Evolutionary conservation across 1,140 invertebrate species (phyloP), one percentile per base, ranked within the genome.

Genomic region (Colletes gigas): DNA sequence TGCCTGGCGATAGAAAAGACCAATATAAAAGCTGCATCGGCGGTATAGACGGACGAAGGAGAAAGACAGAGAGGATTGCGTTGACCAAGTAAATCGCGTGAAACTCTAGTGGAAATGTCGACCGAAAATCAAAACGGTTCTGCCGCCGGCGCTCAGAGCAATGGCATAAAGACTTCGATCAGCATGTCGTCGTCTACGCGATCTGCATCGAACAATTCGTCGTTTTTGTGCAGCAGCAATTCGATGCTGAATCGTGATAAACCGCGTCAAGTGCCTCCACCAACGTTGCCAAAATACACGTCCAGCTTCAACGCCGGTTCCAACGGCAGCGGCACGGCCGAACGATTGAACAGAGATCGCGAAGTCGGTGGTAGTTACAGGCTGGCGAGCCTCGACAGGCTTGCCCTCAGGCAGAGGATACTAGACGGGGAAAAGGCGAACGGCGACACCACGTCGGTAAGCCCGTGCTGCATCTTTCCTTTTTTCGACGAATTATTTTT

Each of bases 321-420:
- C 55, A 94, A 94, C 72, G 90, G 93, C 60, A 92, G 92, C 92
- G 92, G 92, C 92, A 84, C 92, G 87, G 80, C 93, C 87, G 92
- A 95, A 80, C 93, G 92, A 62, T 86, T 93, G 88, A 84, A 92
- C 82, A 93, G 94, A 92, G 91, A 94, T 90, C 88, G 94, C 87
- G 93, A 95, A 81, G 93, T 94, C 60, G 95, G 95, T 41, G 94
- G 95, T 81, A 95, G 95, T 55, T 95, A 95, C 89, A 94, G 95
- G 54, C 92, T 96, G 75, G 95, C 96, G 17, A 96, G 96, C 88
- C 93, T 96, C 14, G 96, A 96, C 88, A 94, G 96, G 85, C 93
- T 97, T 81, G 96, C 96, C 19, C 93, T 96, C 10, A 93, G 96
- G 60, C 96, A 97, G 88, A 94, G 96, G 84, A 95, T 96, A 83